Base-by-base conservation (phyloP, 2,888 invertebrate species). In the Eupithecia tripunctaria region DNA sequence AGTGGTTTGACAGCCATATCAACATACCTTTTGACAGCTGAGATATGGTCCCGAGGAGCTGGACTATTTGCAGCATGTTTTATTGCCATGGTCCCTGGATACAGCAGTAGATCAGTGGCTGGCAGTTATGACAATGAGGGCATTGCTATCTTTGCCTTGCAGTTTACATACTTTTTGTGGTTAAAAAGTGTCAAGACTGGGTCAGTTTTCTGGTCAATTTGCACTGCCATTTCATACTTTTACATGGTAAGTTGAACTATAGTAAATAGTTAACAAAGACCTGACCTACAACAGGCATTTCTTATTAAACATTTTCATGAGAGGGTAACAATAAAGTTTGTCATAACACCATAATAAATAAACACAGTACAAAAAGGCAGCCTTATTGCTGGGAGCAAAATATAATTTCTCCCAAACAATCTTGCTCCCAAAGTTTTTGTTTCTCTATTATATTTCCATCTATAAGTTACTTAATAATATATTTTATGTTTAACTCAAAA, bases 61-160 rank as follows among this genome's bases (percentile, higher is more conserved):
- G 99, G 99, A 8, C 94, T 99, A 27, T 99, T 99, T 94, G 99
- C 99, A 15, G 99, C 99, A 5, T 99, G 99, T 90, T 99, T 99
- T 89, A 99, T 99, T 82, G 99, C 99, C 63, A 99, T 99, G 83
- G 98, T 99, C 47, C 99, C 99, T 64, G 99, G 99, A 71, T 99
- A 99, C 92, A 99, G 99, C 81, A 99, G 99, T 86, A 96, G 99
- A 75, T 99, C 99, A 0, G 99, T 99, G 18, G 99, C 99, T 43
- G 99, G 99, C 36, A 99, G 99, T 85, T 99, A 99, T 89, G 99
- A 99, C 88, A 99, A 99, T 94, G 99, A 99, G 94, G 99, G 99
- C 78, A 99, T 99, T 87, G 99, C 99, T 69, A 99, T 99, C 84
- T 99, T 99, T 95, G 99, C 99, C 2, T 95, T 99, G 69, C 99